A percentile compares a stretch with the other conserved stretches of the same genome.
Conservation (phyloP, 2,888 invertebrate species). For the Petrolisthes cinctipes region DNA sequence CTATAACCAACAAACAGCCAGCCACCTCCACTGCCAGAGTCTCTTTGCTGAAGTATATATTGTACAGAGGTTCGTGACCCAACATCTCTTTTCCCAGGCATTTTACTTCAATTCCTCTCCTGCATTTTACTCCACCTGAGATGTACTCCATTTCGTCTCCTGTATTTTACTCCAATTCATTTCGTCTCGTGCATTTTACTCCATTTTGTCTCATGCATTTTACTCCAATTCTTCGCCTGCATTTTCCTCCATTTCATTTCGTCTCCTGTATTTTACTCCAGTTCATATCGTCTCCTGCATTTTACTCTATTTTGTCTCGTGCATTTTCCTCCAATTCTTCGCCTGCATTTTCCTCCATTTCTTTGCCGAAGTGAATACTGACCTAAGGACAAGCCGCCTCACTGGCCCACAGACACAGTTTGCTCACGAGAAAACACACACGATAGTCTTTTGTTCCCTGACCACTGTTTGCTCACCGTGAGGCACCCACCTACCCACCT, state of each 20-base stretch:
- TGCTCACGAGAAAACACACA: constrained; percentile 36
- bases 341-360: background rate
- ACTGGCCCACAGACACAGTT: constrained; percentile 48
- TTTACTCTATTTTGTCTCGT: background rate
- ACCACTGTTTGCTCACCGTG: constrained; percentile 31
- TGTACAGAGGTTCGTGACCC: too few species aligned
- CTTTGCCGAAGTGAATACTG: background rate
- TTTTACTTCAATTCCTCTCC: too few species aligned
- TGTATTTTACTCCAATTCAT: background rate
- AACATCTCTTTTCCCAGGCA: too few species aligned
- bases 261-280: too few species aligned
- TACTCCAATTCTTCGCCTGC: too few species aligned
- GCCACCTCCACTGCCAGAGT: too few species aligned
- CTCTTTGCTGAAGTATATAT: too few species aligned
- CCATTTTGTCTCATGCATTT: background rate
- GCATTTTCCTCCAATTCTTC: background rate
- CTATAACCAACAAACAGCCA: too few species aligned
- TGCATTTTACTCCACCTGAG: too few species aligned
- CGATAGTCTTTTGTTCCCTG: constrained; percentile 38
- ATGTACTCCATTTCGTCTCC: too few species aligned
- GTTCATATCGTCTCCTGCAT: background rate
- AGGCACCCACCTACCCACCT: background rate
- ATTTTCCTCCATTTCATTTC: too few species aligned
- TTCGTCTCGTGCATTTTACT: background rate
- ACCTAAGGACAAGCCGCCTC: background rate